These are phyloP conservation scores for Eilema griseolum DNA, from an alignment of 2,888 invertebrate genomes.

Conservation along the genomic window DNA sequence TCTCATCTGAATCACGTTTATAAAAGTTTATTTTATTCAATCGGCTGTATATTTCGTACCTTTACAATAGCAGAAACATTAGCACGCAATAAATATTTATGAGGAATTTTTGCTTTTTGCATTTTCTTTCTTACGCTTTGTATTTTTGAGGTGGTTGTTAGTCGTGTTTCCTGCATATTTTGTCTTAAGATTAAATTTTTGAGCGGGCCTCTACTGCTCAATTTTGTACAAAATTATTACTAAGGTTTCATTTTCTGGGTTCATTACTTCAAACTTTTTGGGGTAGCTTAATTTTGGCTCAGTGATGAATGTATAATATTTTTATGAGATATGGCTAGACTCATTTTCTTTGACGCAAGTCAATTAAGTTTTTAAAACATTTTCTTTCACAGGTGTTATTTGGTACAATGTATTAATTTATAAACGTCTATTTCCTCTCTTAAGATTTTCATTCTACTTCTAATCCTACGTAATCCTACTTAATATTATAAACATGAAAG, in stretches of 20 bases:
- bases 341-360: constrained; percentile 4
- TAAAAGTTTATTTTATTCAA: background rate
- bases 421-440: background rate
- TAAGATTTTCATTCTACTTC: background rate
- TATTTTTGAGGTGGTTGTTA: constrained; percentile 37
- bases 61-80: constrained; percentile 10
- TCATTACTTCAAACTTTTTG: constrained; percentile 41
- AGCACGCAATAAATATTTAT: constrained; percentile 35
- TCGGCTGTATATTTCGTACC: background rate
- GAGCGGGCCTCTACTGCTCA: constrained; percentile 41
- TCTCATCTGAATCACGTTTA: background rate
- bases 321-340: constrained; percentile 13
- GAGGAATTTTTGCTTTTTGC: constrained; percentile 23
- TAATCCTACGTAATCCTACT: no score
- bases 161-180: constrained; percentile 44
- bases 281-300: constrained; percentile 21
- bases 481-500: no score
- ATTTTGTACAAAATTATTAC: constrained; percentile 45
- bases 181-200: constrained; percentile 50
- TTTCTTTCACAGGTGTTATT: background rate
- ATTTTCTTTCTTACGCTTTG: constrained; percentile 35
- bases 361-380: constrained; percentile 5
- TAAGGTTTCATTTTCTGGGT: constrained; percentile 42
- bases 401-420: background rate
- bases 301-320: constrained; percentile 26